Evolutionary conservation across 2,113 vertebrate genomes (phyloP).

Genomic region (Meles meles): DNA sequence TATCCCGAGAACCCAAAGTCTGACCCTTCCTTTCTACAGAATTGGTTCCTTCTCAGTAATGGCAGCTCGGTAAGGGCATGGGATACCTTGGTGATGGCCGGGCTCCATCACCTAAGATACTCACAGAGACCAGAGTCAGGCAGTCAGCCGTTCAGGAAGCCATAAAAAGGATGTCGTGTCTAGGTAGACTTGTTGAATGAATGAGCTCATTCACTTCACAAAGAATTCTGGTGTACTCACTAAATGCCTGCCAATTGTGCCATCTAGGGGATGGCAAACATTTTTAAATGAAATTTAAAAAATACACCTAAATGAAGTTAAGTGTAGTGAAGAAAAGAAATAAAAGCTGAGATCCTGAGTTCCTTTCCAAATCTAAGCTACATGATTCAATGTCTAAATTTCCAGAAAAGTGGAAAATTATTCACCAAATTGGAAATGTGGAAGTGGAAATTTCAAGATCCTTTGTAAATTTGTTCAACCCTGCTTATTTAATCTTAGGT

Average conservation of each 20-base stretch:
- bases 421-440: neutral
- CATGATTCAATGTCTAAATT: neutral
- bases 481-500: neutral
- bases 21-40: neutral
- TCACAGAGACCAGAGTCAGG: neutral
- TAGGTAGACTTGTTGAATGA: neutral
- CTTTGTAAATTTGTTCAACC: neutral
- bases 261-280: neutral
- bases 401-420: neutral
- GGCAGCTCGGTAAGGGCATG: neutral
- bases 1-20: neutral
- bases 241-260: neutral
- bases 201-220: neutral
- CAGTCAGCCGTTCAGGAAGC: neutral
- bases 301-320: neutral
- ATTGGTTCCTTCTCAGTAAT: neutral
- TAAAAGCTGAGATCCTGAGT: neutral
- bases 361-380: neutral
- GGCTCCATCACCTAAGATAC: neutral
- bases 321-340: neutral
- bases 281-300: slow-evolving; percentile 12
- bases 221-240: neutral
- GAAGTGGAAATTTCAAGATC: neutral
- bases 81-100: neutral
- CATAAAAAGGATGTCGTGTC: neutral